phyloP scores from a whole-genome alignment of 2,797 vertebrate species.

The Syndactyla subalaris region DNA sequence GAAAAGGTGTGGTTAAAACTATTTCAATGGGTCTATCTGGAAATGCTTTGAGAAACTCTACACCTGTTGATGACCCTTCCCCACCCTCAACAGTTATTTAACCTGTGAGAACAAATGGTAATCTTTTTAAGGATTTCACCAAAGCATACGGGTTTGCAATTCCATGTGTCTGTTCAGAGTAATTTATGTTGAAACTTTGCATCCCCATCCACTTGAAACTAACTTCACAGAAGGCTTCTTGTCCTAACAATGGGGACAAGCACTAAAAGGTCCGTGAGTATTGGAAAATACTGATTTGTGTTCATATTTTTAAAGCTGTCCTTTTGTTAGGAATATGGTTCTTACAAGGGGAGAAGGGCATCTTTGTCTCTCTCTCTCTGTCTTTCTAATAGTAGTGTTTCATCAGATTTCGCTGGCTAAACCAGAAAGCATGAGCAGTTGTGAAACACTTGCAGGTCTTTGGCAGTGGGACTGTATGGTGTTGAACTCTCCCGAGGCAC shows the following conservation, averaged over 20 bases:
- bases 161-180: neutral
- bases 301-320: neutral
- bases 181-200: neutral
- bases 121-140: neutral
- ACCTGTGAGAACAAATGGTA: neutral
- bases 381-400: neutral
- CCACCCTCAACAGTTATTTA: neutral
- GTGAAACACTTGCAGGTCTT: neutral
- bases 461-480: neutral
- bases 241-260: neutral
- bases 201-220: rapidly evolving
- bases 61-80: neutral
- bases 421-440: neutral
- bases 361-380: neutral
- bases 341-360: neutral
- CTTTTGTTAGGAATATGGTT: neutral
- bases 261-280: neutral
- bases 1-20: neutral
- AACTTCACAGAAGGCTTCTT: neutral
- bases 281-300: neutral
- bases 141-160: neutral
- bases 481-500: neutral
- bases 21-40: neutral
- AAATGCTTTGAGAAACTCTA: neutral
- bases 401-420: neutral